phyloP scores from a whole-genome alignment of 2,113 vertebrate genomes.

The Malurus cyaneus region DNA sequence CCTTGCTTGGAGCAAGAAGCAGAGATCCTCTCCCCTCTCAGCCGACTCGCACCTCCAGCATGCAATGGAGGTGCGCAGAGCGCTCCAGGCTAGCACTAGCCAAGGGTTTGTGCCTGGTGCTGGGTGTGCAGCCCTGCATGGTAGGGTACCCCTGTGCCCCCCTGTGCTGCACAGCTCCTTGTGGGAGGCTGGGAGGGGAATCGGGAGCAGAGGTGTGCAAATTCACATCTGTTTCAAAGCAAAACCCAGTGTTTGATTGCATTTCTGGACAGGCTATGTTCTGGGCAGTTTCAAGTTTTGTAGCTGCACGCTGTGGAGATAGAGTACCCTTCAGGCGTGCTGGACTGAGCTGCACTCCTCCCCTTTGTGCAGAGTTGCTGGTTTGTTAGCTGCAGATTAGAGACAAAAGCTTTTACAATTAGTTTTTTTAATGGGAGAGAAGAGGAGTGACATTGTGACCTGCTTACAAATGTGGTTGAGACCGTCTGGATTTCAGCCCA shows the following conservation, averaged over 20 bases:
- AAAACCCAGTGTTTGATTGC: neutral
- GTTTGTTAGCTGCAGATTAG: constrained; percentile 32
- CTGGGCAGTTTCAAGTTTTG: neutral
- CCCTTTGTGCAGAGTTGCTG: neutral
- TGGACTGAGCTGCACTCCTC: constrained; percentile 14
- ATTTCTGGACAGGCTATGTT: neutral
- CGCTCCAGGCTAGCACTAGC: too few species aligned
- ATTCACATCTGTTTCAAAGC: neutral
- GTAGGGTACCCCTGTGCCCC: neutral
- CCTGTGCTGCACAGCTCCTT: neutral
- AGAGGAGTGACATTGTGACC: constrained; percentile 23
- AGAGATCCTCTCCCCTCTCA: too few species aligned
- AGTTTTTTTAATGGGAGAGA: constrained; percentile 31
- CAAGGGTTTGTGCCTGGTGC: neutral
- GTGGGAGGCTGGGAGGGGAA: neutral
- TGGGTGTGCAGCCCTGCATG: neutral
- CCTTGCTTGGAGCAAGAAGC: neutral
- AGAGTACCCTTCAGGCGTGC: neutral
- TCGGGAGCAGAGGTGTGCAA: neutral
- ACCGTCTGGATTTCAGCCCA: constrained; percentile 16
- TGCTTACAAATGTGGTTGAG: neutral
- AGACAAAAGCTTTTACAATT: constrained; percentile 34
- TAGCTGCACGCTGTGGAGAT: neutral
- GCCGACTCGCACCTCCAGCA: too few species aligned
- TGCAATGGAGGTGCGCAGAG: too few species aligned